Evolutionary conservation across 2,888 invertebrate species (phyloP), one percentile per base, ranked within the genome.

Genomic region (Eilema sororculum): DNA sequence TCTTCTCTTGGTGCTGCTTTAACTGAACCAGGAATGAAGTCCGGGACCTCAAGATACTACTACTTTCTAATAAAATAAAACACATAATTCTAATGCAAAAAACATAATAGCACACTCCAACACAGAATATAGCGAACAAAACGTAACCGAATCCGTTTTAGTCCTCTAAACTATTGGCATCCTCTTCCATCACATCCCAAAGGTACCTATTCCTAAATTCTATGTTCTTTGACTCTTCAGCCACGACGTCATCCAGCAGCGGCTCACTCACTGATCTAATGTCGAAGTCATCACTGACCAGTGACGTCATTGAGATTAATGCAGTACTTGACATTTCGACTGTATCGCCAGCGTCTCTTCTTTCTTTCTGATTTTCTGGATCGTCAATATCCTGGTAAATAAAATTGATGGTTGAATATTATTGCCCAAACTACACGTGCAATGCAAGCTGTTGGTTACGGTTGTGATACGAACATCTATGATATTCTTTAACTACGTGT

Each of bases 281-380:
- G 0, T 89, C 90, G 0, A 85, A 25, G 37, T 93, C 92, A 1
- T 91, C 91, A 22, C 92, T 93, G 0, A 91, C 77, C 0, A 94
- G 80, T 68, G 94, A 92, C n/a, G 93, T 90, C 56, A 93, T 82
- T 0, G 94, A 93, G 5, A 94, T 83, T 0, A 94, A 76, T 0
- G 92, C 89, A 0, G 93, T 88, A 56, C 93, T 93, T 5, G 86
- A 89, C 10, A 89, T 82, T 75, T 89, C 90, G 68, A 89, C 81
- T 0, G 89, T 80, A 58, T 94, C 93, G 0, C 91, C 92, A 0
- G 93, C 93, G 41, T 95, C 94, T 0, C 93, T 93, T 0, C 93
- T 79, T 69, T 93, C 94, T 2, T 84, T 88, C 56, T 89, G 89
- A 56, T 80, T 89, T 58, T 90, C 86, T 2, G 87, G 81, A 10